Evolutionary conservation across 1,140 invertebrate genomes (phyloP), one percentile per base, ranked within the genome.

Genomic region (Branchinecta lindahli): DNA sequence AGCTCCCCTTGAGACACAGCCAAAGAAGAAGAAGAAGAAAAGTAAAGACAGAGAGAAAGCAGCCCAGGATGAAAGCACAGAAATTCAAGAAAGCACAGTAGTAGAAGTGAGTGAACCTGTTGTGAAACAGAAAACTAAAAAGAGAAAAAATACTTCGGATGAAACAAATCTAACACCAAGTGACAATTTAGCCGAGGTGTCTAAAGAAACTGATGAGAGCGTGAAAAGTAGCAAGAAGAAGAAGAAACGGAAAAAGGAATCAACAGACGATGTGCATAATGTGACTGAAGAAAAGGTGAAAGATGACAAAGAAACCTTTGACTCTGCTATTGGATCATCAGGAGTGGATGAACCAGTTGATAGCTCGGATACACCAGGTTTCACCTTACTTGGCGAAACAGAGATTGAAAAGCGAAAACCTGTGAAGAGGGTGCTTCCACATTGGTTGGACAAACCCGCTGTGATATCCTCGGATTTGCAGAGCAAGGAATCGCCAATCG

Each of bases 401-500:
- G 76, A 75, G 69, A 68, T 73, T 68, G 74, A 74, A 20, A 72
- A 74, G 71, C 68, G 71, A n/a, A 72, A 74, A 68, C 76, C 65
- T 18, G 61, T 73, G 10, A 83, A 85, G 75, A 82, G 90, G 77
- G 83, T 90, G 20, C 78, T 96, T 66, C 93, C 93, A 21, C 80
- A 88, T 72, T 97, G 94, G 94, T 77, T 96, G 45, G 84, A 87
- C 0, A 83, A 90, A 78, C 92, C 94, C 8, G 84, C 83, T 71
- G 79, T 89, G 33, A 84, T 96, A 67, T 85, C 87, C 15, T 81
- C 83, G 46, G 84, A 90, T 79, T 79, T 94, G 67, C 82, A 84
- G 73, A 83, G 83, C 65, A 79, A 85, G 21, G 80, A 82, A 46
- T 78, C 74, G 46, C 79, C 83, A 69, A 80, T 91, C 8, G 81